Base-by-base conservation (phyloP, 2,113 vertebrate genomes). In the Eudyptes chrysolophus region DNA sequence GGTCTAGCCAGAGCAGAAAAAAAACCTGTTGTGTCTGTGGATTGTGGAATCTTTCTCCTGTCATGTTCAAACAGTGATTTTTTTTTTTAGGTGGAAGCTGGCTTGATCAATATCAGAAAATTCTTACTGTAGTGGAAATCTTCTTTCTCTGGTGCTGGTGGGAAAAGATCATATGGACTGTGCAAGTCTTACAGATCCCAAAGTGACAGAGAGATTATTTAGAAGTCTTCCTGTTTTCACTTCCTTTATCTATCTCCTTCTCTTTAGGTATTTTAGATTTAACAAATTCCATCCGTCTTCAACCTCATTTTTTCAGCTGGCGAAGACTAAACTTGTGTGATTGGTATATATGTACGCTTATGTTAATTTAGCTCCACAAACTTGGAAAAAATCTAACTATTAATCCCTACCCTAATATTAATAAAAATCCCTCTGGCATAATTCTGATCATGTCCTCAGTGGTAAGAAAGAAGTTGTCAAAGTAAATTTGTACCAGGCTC, bases 151-250 rank as follows among this genome's bases (percentile, higher is more conserved):
- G 32, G 12, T 92, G 51, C n/a, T 95, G 42, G 21, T 76, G 57
- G 64, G 61, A 71, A 65, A 80, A 79, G 46, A 24, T 66, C 16
- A 32, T 58, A 32, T 1, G 18, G 38, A 64, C 14, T 46, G 8
- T 84, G 34, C 4, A 52, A 74, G 32, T 84, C 49, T 82, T 88
- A 38, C 24, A 86, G 49, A 77, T 72, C 0, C 0, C 22, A 80
- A 21, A 81, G 61, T 72, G 21, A n/a, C 30, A 86, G 36, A 88
- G 65, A 58, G 21, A 64, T 80, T 87, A 79, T 94, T 72, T 90
- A 34, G 44, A 91, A 79, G 22, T 58, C 40, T 89, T 95, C 34
- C 62, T 62, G 11, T 82, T 95, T 82, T 95, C 61, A 16, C 18
- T 61, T 22, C 21, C 21, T 85, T 64, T 76, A 19, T 71, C 11